These are phyloP conservation scores for Platypus cylindrus DNA, from an alignment of 2,888 invertebrate genomes.

Conservation along the genomic window DNA sequence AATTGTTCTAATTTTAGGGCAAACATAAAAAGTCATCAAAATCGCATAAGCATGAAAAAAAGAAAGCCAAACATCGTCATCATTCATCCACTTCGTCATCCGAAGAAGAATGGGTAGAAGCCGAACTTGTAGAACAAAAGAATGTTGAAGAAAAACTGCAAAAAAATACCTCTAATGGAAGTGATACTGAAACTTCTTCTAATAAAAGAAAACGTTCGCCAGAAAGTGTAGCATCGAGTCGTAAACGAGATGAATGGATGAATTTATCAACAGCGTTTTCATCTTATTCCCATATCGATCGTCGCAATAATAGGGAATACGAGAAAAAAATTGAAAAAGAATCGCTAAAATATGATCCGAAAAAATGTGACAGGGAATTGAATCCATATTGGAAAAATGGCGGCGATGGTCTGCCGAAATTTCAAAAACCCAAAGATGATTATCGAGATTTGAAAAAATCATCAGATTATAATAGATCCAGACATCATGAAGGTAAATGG, in stretches of 20 bases:
- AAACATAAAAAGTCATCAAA: conserved; percentile 10
- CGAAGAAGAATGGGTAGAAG: conserved; percentile 15
- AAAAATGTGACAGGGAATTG: conserved; percentile 61
- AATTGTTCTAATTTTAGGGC: conserved; percentile 10
- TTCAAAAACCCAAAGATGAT: conserved; percentile 37
- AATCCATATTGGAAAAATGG: conserved; percentile 91
- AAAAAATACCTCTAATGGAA: conserved; percentile 4
- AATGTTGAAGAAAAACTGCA: not conserved
- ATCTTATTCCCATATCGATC: conserved; percentile 33
- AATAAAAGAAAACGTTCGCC: conserved; percentile 2
- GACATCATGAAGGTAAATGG: conserved; percentile 12
- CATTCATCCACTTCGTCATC: conserved; percentile 7
- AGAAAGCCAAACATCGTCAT: not conserved
- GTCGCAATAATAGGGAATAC: conserved; percentile 36
- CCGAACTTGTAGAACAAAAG: conserved; percentile 6
- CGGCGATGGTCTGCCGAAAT: conserved; percentile 67
- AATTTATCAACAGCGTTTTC: conserved; percentile 41
- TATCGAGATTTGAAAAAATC: conserved; percentile 26
- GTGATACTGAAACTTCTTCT: conserved; percentile 1
- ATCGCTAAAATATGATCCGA: conserved; percentile 52
- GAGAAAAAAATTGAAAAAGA: conserved; percentile 42
- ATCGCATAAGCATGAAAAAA: conserved; percentile 8
- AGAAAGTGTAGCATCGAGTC: not conserved
- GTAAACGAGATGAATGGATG: conserved; percentile 63
- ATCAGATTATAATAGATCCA: conserved; percentile 4